Evolutionary conservation across 2,888 invertebrate species (phyloP).

Genomic region (Odontocolon sp.): DNA sequence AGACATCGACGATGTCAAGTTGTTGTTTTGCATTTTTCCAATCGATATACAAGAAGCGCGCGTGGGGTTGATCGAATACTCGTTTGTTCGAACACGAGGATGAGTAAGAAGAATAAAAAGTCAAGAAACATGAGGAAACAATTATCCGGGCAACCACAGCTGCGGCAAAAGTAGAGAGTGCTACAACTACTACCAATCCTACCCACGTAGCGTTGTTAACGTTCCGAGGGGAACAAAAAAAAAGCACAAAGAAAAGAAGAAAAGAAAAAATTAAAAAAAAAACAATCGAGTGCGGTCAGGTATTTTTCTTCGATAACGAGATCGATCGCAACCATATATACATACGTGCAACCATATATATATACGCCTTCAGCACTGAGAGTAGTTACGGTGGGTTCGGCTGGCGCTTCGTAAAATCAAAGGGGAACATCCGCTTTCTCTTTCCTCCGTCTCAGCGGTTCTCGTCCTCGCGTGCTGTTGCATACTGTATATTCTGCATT

Average conservation of each 20-base stretch:
- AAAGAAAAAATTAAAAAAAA: too few relatives aligned
- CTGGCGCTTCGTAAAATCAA: constrained; percentile 59
- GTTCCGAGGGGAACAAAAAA: constrained; percentile 40
- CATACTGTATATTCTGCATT: neutral
- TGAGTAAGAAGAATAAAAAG: neutral
- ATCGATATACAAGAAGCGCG: constrained; percentile 25
- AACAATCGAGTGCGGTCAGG: constrained; percentile 39
- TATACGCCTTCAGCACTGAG: constrained; percentile 12
- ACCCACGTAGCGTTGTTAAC: constrained; percentile 41
- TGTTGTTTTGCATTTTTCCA: constrained; percentile 11
- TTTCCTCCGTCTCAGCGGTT: constrained; percentile 49
- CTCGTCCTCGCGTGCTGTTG: constrained; percentile 19
- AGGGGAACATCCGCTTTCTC: constrained; percentile 56
- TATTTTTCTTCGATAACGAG: constrained; percentile 49
- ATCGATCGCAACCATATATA: constrained; percentile 51
- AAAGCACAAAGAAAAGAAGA: too few relatives aligned
- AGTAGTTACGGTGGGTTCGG: constrained; percentile 23
- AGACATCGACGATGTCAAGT: constrained; percentile 2
- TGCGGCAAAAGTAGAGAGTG: constrained; percentile 21
- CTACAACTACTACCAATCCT: neutral
- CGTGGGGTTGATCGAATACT: constrained; percentile 23
- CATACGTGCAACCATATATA: constrained; percentile 3
- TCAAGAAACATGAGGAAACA: constrained; percentile 23
- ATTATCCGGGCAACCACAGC: constrained; percentile 41
- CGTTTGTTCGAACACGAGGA: constrained; percentile 23